Evolutionary conservation across 1,140 invertebrate genomes (phyloP).

Genomic region (Cotesia typhae): DNA sequence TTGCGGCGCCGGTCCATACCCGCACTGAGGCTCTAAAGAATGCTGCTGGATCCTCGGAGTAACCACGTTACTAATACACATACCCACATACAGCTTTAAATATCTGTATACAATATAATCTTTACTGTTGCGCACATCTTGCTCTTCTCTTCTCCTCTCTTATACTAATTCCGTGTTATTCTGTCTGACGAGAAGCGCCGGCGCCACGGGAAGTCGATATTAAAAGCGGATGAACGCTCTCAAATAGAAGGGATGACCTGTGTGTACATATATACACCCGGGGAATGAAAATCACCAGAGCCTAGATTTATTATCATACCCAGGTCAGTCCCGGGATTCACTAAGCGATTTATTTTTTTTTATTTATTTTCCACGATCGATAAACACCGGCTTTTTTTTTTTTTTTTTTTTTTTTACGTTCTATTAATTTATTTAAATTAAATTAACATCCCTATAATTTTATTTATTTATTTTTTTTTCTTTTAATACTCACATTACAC

Average conservation of each 20-base stretch:
- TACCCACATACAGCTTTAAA: not conserved
- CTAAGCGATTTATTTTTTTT: not conserved
- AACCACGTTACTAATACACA: not conserved
- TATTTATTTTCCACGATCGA: not conserved
- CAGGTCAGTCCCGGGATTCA: constrained; percentile 17
- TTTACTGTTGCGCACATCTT: constrained; percentile 26
- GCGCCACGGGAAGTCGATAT: constrained; percentile 32
- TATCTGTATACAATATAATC: constrained; percentile 38
- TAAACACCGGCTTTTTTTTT: not conserved
- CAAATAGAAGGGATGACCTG: constrained; percentile 22
- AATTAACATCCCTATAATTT: not conserved
- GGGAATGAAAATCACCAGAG: constrained; percentile 19
- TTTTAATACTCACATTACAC: constrained; percentile 48
- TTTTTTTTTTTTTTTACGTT: not conserved
- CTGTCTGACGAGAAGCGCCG: constrained; percentile 26
- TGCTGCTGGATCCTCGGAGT: constrained; percentile 35
- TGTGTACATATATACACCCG: not conserved
- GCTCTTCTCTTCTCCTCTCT: not conserved
- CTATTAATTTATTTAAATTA: not conserved
- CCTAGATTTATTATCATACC: constrained; percentile 21
- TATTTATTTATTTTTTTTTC: not conserved
- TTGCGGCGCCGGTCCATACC: constrained; percentile 57
- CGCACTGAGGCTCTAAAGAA: constrained; percentile 46
- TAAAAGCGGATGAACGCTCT: constrained; percentile 10
- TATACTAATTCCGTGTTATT: constrained; percentile 6